phyloP scores from a whole-genome alignment of 2,797 vertebrate genomes.

The Myripristis murdjan region DNA sequence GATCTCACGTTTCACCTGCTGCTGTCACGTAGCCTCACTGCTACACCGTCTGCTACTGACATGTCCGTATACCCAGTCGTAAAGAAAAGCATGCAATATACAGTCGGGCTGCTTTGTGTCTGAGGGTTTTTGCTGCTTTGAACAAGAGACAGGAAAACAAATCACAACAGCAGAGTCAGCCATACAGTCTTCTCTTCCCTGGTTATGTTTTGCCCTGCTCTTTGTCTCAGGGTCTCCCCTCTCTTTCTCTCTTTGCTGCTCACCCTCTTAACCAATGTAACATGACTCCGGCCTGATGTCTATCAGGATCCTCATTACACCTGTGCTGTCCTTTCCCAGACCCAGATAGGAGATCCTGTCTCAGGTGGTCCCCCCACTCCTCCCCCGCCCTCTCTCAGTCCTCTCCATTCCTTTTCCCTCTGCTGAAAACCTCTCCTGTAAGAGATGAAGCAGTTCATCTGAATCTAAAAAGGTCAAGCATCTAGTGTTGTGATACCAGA shows the following conservation, averaged over 20 bases:
- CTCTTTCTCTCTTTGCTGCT: constrained; percentile 18
- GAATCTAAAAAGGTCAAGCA: constrained; percentile 60
- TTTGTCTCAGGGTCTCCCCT: constrained; percentile 41
- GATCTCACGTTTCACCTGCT: constrained; percentile 70
- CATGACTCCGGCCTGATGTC: constrained; percentile 68
- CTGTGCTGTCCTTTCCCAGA: constrained; percentile 65
- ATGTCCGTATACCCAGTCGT: constrained; percentile 52
- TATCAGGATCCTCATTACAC: constrained; percentile 72
- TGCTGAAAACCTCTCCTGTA: constrained; percentile 15
- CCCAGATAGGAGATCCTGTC: constrained; percentile 64
- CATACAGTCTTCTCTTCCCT: constrained; percentile 30
- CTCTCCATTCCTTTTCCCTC: constrained; percentile 36
- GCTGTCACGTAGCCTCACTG: constrained; percentile 49
- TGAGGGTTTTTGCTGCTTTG: constrained; percentile 32
- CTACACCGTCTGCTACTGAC: constrained; percentile 60
- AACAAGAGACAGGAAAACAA: constrained; percentile 50
- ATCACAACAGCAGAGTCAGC: constrained; percentile 43
- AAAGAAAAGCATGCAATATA: constrained; percentile 51
- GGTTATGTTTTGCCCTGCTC: constrained; percentile 36
- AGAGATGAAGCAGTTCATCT: constrained; percentile 32
- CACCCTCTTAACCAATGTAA: constrained; percentile 57
- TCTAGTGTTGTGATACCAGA: constrained; percentile 32
- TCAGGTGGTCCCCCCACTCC: constrained; percentile 40
- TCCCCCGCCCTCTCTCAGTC: constrained; percentile 10
- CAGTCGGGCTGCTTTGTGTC: constrained; percentile 49